Percentiles rank a stretch among this genome's conserved stretches.
phyloP scores from a whole-genome alignment of 2,797 vertebrate species.

The Dicrostonyx torquatus region DNA sequence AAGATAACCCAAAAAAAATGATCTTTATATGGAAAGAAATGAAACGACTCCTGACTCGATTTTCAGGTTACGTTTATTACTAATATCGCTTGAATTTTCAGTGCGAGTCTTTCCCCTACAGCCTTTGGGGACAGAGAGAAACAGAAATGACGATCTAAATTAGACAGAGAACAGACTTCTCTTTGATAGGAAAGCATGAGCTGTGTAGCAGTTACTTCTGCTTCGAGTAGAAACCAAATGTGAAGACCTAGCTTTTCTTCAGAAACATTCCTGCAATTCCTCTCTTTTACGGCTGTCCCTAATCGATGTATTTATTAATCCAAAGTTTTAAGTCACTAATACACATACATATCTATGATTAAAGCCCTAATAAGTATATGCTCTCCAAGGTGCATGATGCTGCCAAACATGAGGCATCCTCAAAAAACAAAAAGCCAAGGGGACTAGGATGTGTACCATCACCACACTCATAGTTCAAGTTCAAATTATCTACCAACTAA shows the following conservation, averaged over 20 bases:
- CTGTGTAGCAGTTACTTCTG: slow-evolving; percentile 59
- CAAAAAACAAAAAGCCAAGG: not conserved
- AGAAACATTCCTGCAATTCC: slow-evolving; percentile 11
- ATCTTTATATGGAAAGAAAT: slow-evolving; percentile 74
- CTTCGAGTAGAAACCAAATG: slow-evolving; percentile 48
- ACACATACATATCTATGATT: not conserved
- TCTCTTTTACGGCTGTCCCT: slow-evolving; percentile 44
- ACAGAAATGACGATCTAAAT: slow-evolving; percentile 76
- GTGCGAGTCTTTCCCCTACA: slow-evolving; percentile 78
- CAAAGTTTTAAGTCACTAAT: slow-evolving; percentile 44
- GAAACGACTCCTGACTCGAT: slow-evolving; percentile 77
- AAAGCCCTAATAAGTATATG: not conserved
- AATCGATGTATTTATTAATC: slow-evolving; percentile 47
- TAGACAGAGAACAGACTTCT: slow-evolving; percentile 70
- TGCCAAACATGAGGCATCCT: slow-evolving; percentile 37
- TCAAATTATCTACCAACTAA: slow-evolving; percentile 48
- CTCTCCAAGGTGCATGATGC: not conserved
- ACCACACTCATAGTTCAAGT: slow-evolving; percentile 68
- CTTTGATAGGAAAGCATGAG: slow-evolving; percentile 73
- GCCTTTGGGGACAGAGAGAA: slow-evolving; percentile 79
- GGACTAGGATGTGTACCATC: slow-evolving; percentile 63
- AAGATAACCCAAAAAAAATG: slow-evolving; percentile 79
- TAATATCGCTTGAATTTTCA: slow-evolving; percentile 80
- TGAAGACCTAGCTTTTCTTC: slow-evolving; percentile 40
- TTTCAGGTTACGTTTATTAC: slow-evolving; percentile 86